A percentile compares a stretch with the other conserved stretches of the same genome.
These are phyloP conservation scores for Ursus arctos DNA, from an alignment of 2,113 vertebrate genomes.

Conservation along the genomic window DNA sequence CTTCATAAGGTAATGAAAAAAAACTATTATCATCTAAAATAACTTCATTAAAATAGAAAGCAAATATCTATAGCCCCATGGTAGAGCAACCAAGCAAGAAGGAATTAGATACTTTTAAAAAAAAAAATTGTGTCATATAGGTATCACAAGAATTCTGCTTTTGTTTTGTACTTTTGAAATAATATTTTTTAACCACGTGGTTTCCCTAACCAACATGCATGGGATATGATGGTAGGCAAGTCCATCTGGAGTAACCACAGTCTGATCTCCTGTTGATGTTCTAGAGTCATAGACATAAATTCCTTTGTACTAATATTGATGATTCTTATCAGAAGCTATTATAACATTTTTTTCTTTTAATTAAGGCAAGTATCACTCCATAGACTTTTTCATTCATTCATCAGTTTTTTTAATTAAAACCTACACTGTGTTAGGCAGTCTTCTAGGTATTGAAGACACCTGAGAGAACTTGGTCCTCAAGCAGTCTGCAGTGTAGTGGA, in stretches of 20 bases:
- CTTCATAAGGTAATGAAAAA: background rate
- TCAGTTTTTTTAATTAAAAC: background rate
- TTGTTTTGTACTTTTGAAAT: background rate
- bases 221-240: too few relatives aligned
- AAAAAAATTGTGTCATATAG: background rate
- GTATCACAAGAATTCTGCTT: background rate
- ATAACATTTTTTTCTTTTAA: background rate
- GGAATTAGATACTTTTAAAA: background rate
- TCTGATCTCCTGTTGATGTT: background rate
- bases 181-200: background rate
- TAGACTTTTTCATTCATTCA: conserved; percentile 10
- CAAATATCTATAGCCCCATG: background rate
- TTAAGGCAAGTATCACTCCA: background rate
- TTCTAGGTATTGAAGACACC: background rate
- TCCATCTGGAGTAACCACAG: background rate
- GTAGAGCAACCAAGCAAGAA: background rate
- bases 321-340: background rate
- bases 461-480: background rate
- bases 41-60: background rate
- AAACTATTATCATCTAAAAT: background rate
- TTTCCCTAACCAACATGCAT: background rate
- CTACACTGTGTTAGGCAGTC: background rate
- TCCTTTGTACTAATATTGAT: background rate
- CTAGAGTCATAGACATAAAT: background rate
- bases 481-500: background rate